Conservation (phyloP, 2,113 vertebrate species). For the Antigone vipio region DNA sequence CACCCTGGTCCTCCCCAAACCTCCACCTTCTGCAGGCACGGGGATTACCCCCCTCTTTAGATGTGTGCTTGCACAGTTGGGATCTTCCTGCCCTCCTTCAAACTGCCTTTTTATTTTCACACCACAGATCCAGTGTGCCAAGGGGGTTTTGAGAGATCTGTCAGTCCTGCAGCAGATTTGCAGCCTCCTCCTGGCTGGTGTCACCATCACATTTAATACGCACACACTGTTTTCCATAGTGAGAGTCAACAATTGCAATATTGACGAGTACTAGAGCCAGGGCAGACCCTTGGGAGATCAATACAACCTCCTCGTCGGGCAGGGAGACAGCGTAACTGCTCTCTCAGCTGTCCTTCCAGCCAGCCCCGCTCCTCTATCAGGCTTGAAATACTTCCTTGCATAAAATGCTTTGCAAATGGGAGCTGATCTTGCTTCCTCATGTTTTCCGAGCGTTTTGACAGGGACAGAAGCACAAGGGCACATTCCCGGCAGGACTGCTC, state of each 20-base stretch:
- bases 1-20: not conserved
- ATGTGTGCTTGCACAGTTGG: accelerated
- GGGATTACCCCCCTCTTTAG: not conserved
- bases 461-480: not conserved
- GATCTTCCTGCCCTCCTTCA: not conserved
- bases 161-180: not conserved
- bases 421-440: not conserved
- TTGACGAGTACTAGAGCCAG: not conserved
- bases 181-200: not conserved
- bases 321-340: not conserved
- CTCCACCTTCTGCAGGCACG: not conserved
- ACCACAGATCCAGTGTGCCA: accelerated
- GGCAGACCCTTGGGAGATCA: not conserved
- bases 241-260: not conserved
- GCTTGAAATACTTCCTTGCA: not conserved
- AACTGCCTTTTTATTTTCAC: not conserved
- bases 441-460: not conserved
- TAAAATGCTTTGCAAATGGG: not conserved
- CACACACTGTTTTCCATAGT: not conserved
- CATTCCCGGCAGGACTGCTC: not conserved
- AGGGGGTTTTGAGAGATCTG: not conserved
- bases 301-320: not conserved
- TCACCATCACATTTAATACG: not conserved
- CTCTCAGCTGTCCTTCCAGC: not conserved
- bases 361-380: not conserved